Evolutionary conservation across 2,888 invertebrate genomes (phyloP), one percentile per base, ranked within the genome.

Genomic region (Amphipyra berbera): DNA sequence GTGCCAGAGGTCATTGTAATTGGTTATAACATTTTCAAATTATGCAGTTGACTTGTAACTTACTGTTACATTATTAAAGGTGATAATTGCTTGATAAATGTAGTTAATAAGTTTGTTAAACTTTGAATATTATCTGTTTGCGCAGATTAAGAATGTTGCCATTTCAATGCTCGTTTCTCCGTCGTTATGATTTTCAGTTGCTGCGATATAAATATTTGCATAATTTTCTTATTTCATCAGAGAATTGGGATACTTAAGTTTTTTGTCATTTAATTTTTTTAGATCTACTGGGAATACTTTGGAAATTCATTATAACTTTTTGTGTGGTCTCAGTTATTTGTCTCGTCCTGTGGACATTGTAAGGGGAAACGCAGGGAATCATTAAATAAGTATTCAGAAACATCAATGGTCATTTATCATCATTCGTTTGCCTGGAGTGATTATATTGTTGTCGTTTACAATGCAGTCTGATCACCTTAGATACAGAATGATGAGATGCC

Each of bases 81-180:
- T 73, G 62, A 82, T 80, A 82, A 84, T 89, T 59, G 81, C 61
- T 79, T 83, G 75, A 48, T 49, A 44, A 35, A 59, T 65, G 47
- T 52, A 58, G 68, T 76, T 42, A 13, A 21, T 60, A 64, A 61
- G 64, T 65, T 77, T 79, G 82, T 73, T 72, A 71, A 76, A 81
- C 76, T 82, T 81, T 82, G 86, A 87, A 79, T 87, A 86, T 86
- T 88, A 88, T 88, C 85, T 85, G 85, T 85, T 85, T 84, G 83
- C 82, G 76, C 81, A 88, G 90, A 89, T 90, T 91, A 90, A 81
- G 84, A 87, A 86, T 86, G 85, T 84, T 83, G 78, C 82, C 76
- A 80, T 82, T 85, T 83, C 84, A 81, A 84, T 87, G 88, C 84
- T 88, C 85, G 83, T 88, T 86, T 76, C 71, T 63, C 83, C 77